Evolutionary conservation across 92 coral and sea anemone genomes (phyloP), one percentile per base, ranked within the genome.

Genomic region (Porites divaricata): DNA sequence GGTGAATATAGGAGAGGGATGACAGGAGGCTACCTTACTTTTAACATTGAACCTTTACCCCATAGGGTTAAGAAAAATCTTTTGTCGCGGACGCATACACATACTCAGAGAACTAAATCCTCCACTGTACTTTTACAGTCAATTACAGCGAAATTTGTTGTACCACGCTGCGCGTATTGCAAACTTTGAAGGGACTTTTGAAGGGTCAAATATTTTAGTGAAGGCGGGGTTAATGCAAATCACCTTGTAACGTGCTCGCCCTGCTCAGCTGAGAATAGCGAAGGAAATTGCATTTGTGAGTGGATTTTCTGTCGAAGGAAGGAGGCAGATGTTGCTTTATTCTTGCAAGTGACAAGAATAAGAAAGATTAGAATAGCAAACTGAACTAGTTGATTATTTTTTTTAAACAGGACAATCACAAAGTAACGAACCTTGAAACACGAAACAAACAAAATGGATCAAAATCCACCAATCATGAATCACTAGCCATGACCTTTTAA

Each of bases 401-500:
- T 63, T 22, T 63, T 6, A 63, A 63, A 63, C 69, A 63, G 69
- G 69, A 63, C 69, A 22, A 14, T 63, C 26, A 63, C 69, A 63
- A 63, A 63, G 69, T 63, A 63, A 63, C 69, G 69, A 63, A 63
- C 69, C 69, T 63, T 63, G 69, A 63, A 63, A 63, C 69, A 64
- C 21, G 69, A 64, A 64, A 64, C 69, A 64, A 64, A 64, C 10
- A 64, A 8, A 64, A 64, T 7, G 69, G 69, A 64, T 26, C 35
- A 2, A 26, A 64, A 64, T 64, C 69, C 69, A 64, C 69, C 69
- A 64, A 64, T 64, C 69, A 64, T 22, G 69, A 64, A 64, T 64
- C 69, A 64, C 69, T 64, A 64, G 69, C 69, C 69, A 64, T 64
- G 69, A 64, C 69, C 69, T 64, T 64, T 64, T 64, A 64, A 64